These are phyloP conservation scores for Trinorchestia longiramus DNA, from an alignment of 1,140 invertebrate genomes.

Conservation along the genomic window DNA sequence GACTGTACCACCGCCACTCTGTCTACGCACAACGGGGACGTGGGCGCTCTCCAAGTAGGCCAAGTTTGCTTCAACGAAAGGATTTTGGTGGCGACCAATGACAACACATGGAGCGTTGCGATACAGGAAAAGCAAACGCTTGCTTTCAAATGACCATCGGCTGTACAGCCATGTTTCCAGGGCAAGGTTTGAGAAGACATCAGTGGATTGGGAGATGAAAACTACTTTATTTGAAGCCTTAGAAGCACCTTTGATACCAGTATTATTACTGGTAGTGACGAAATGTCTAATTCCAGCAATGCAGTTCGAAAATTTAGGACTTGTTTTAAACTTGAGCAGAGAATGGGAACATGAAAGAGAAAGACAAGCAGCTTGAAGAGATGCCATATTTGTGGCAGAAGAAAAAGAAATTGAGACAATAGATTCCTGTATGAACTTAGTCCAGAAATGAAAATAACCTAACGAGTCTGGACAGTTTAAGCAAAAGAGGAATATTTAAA, in stretches of 20 bases:
- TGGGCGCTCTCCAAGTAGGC: constrained; percentile 74
- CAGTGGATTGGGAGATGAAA: constrained; percentile 89
- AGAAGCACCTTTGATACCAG: not conserved
- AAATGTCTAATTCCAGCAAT: not conserved
- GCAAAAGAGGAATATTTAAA: not conserved
- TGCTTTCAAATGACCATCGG: constrained; percentile 71
- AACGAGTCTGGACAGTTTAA: not conserved
- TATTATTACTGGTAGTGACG: not conserved
- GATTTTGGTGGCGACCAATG: constrained; percentile 96
- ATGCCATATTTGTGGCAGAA: constrained; percentile 62
- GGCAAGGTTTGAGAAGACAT: constrained; percentile 92
- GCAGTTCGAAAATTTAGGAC: not conserved
- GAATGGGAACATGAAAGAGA: not conserved
- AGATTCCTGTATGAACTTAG: not conserved
- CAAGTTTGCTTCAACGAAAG: constrained; percentile 91
- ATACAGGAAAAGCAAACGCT: constrained; percentile 90
- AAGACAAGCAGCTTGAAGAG: not conserved
- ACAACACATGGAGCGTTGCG: constrained; percentile 93
- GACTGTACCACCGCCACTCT: constrained; percentile 96
- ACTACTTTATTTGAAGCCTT: constrained; percentile 79
- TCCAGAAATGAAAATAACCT: not conserved
- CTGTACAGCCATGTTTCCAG: constrained; percentile 94
- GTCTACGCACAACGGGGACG: constrained; percentile 84
- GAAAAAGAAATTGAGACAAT: constrained; percentile 64
- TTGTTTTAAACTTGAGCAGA: not conserved